Percentiles rank a stretch among this genome's conserved stretches.
phyloP scores from a whole-genome alignment of 2,888 invertebrate species.

The Drosophila histrio region DNA sequence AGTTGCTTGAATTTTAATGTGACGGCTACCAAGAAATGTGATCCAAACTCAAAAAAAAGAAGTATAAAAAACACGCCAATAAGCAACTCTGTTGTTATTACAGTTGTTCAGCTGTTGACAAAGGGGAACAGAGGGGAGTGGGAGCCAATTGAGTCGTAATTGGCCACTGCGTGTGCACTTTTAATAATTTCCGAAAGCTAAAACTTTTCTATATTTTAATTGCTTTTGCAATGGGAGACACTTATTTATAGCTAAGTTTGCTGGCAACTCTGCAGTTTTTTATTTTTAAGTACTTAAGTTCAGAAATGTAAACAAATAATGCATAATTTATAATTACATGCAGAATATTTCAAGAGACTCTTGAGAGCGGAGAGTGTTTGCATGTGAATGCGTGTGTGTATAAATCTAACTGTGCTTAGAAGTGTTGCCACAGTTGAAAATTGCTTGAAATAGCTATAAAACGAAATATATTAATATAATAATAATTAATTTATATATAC shows the following conservation, averaged over 20 bases:
- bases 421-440: no score
- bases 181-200: background rate
- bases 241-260: constrained; percentile 1
- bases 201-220: background rate
- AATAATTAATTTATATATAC: no score
- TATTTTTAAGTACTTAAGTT: constrained; percentile 8
- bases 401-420: no score
- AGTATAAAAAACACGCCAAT: constrained; percentile 18
- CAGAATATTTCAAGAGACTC: background rate
- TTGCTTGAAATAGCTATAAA: no score
- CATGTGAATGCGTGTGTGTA: no score
- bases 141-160: constrained; percentile 13
- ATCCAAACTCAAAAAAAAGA: constrained; percentile 17
- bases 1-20: constrained; percentile 72
- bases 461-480: no score
- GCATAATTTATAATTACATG: constrained; percentile 6
- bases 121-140: background rate
- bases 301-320: constrained; percentile 22
- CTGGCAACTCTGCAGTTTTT: constrained; percentile 12
- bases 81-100: constrained; percentile 40
- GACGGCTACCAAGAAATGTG: constrained; percentile 55
- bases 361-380: no score
- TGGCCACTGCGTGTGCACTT: constrained; percentile 45
- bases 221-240: constrained; percentile 23
- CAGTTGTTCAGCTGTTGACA: constrained; percentile 44